These are phyloP conservation scores for Scomber scombrus DNA, from an alignment of 2,113 vertebrate genomes.

Conservation along the genomic window DNA sequence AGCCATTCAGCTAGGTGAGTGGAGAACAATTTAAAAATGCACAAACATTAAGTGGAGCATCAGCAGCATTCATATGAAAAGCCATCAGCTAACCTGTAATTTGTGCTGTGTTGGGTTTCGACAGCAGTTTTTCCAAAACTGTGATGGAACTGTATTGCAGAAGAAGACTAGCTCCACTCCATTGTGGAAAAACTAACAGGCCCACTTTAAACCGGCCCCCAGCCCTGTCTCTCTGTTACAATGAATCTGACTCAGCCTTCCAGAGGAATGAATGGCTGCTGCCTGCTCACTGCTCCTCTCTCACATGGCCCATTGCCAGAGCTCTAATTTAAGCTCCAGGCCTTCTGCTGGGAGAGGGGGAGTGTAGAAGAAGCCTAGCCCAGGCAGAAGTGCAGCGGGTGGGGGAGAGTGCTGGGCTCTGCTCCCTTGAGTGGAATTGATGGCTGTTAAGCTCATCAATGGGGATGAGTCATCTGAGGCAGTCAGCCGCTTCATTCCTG, in stretches of 20 bases:
- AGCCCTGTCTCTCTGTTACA: slow-evolving; percentile 55
- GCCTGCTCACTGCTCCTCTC: slow-evolving; percentile 66
- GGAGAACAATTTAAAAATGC: background rate
- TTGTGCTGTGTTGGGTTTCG: slow-evolving; percentile 47
- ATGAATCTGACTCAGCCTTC: slow-evolving; percentile 74
- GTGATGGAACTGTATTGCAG: slow-evolving; percentile 41
- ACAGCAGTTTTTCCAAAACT: slow-evolving; percentile 32
- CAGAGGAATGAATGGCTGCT: slow-evolving; percentile 78
- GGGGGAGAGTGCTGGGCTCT: slow-evolving; percentile 60
- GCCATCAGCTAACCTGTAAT: slow-evolving; percentile 7
- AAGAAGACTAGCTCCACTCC: slow-evolving; percentile 26
- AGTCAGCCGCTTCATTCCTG: slow-evolving; percentile 70
- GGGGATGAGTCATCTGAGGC: slow-evolving; percentile 84
- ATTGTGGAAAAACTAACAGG: slow-evolving; percentile 62
- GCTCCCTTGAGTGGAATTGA: slow-evolving; percentile 82
- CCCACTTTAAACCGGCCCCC: slow-evolving; percentile 46
- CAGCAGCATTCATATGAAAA: background rate
- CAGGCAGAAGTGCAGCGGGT: slow-evolving; percentile 63
- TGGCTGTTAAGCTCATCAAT: slow-evolving; percentile 86
- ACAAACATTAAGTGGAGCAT: too few relatives aligned
- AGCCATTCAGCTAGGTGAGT: too few relatives aligned
- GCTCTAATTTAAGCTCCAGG: slow-evolving; percentile 83
- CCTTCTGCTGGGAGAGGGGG: slow-evolving; percentile 73
- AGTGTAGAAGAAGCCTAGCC: slow-evolving; percentile 75
- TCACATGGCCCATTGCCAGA: slow-evolving; percentile 75